Conservation (phyloP, 2,888 invertebrate genomes). For the Leptinotarsa tumamoca region DNA sequence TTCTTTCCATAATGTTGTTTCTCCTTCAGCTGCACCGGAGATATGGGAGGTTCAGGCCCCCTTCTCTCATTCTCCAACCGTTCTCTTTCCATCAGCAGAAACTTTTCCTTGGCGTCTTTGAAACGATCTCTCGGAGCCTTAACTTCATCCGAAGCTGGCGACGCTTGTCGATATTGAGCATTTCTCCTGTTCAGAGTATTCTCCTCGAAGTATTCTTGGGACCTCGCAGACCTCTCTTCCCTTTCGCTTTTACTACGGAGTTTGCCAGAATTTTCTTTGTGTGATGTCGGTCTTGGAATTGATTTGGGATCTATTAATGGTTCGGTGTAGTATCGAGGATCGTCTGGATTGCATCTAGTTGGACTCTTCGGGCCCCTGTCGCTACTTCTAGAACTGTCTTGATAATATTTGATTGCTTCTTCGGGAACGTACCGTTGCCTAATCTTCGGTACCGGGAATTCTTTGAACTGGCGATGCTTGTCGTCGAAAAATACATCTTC, state of each 20-base stretch:
- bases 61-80: conserved; percentile 70
- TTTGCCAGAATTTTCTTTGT: conserved; percentile 38
- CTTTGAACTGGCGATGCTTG: conserved; percentile 45
- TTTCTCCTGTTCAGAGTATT: conserved; percentile 40
- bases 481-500: conserved; percentile 54
- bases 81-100: conserved; percentile 82
- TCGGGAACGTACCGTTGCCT: conserved; percentile 52
- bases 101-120: conserved; percentile 89
- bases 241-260: conserved; percentile 32
- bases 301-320: conserved; percentile 45
- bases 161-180: conserved; percentile 58
- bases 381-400: conserved; percentile 43
- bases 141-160: conserved; percentile 68
- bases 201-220: conserved; percentile 39
- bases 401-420: conserved; percentile 50
- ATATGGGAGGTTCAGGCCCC: conserved; percentile 57
- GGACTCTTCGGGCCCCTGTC: conserved; percentile 40
- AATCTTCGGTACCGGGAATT: conserved; percentile 59
- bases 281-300: conserved; percentile 25
- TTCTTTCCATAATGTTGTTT: conserved; percentile 56
- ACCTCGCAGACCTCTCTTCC: conserved; percentile 38
- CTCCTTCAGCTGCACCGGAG: conserved; percentile 54
- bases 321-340: conserved; percentile 51
- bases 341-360: conserved; percentile 37
- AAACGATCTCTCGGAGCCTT: conserved; percentile 82